Percentiles rank a stretch among this genome's conserved stretches.
phyloP scores from a whole-genome alignment of 64 coral and sea anemone genomes.

The Exaiptasia diaphana region DNA sequence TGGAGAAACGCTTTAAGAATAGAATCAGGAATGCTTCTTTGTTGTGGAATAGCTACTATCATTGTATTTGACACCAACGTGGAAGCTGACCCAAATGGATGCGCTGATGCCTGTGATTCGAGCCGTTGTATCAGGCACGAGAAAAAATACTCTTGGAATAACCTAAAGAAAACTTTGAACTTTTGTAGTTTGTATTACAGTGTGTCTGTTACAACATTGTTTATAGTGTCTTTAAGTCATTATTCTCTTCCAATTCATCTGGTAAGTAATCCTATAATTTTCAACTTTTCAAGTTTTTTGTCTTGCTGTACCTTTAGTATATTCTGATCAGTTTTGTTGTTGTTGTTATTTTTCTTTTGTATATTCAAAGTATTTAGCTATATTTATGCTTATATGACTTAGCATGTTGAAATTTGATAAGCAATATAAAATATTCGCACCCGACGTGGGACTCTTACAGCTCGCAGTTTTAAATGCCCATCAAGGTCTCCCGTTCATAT shows the following conservation, averaged over 20 bases:
- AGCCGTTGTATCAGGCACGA: neutral
- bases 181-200: neutral
- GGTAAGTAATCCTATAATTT: slow-evolving; percentile 21
- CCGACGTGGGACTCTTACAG: too few relatives aligned
- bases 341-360: too few relatives aligned
- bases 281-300: too few relatives aligned
- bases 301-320: too few relatives aligned
- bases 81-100: neutral
- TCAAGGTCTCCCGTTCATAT: too few relatives aligned
- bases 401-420: too few relatives aligned
- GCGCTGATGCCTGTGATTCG: neutral
- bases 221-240: neutral
- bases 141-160: neutral
- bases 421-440: too few relatives aligned
- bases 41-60: neutral
- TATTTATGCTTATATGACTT: too few relatives aligned
- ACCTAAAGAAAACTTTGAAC: neutral
- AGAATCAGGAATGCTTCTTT: neutral
- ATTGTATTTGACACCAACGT: neutral
- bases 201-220: neutral
- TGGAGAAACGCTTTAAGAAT: slow-evolving; percentile 13
- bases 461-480: too few relatives aligned
- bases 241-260: slow-evolving; percentile 26
- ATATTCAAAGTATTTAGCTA: too few relatives aligned
- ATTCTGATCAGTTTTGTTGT: too few relatives aligned